Conservation (phyloP, 2,888 invertebrate genomes). For the Chymomyza caudatula region DNA sequence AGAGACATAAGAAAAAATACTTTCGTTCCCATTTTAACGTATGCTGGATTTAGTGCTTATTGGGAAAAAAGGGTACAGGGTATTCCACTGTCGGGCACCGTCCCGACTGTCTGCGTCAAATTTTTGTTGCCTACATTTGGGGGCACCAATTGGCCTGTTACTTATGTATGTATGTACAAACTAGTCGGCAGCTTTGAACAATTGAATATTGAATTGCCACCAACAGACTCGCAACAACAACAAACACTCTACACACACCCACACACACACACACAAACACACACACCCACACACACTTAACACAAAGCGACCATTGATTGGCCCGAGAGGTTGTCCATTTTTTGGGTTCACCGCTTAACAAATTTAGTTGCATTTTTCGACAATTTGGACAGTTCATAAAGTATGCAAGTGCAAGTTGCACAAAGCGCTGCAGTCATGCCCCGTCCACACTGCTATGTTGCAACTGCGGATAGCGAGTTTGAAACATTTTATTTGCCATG, state of each 20-base stretch:
- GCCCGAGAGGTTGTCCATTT: not conserved
- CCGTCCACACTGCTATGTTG: not conserved
- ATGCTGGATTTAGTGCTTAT: too few relatives aligned
- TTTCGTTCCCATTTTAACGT: too few relatives aligned
- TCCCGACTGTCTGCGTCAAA: too few relatives aligned
- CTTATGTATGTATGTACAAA: not conserved
- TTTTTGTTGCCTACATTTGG: not conserved
- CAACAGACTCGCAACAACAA: not conserved
- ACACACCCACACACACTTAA: not conserved
- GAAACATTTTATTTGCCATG: not conserved
- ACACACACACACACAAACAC: not conserved
- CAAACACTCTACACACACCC: not conserved
- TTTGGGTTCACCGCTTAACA: not conserved
- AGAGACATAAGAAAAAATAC: too few relatives aligned
- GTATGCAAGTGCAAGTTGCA: not conserved
- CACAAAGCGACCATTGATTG: constrained; percentile 1
- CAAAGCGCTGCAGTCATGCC: not conserved
- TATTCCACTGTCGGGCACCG: too few relatives aligned
- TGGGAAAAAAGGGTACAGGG: too few relatives aligned
- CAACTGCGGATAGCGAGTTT: not conserved
- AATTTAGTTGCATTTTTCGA: constrained; percentile 3
- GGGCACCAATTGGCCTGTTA: not conserved
- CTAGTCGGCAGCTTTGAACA: not conserved
- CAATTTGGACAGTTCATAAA: not conserved
- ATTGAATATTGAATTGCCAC: constrained; percentile 11